Evolutionary conservation across 1,140 invertebrate species (phyloP).

Genomic region (Dendrolimus punctatus): DNA sequence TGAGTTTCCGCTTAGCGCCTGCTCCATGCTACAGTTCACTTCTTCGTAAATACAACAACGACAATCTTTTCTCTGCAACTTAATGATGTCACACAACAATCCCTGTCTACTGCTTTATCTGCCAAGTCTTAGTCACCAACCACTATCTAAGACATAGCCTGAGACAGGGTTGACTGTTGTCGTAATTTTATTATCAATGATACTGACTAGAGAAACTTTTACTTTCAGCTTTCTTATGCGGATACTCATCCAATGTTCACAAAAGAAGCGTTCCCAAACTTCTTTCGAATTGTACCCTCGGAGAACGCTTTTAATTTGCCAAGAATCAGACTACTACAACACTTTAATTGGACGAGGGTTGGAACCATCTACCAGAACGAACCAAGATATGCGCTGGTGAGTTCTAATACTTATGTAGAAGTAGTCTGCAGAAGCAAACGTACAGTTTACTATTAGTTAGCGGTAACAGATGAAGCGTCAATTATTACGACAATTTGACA

Average conservation of each 20-base stretch:
- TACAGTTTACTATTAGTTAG: no score
- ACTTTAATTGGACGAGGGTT: slow-evolving; percentile 98
- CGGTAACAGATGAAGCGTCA: no score
- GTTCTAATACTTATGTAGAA: slow-evolving; percentile 22
- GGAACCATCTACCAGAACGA: slow-evolving; percentile 98
- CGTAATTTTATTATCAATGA: not conserved
- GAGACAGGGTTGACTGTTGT: no score
- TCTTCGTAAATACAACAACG: no score
- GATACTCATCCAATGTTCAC: slow-evolving; percentile 99
- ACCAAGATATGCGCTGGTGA: slow-evolving; percentile 91
- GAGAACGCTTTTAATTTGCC: slow-evolving; percentile 97
- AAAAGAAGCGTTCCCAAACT: slow-evolving; percentile 94
- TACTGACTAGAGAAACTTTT: not conserved
- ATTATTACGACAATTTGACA: not conserved
- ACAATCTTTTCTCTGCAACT: no score
- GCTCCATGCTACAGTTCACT: no score
- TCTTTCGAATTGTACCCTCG: slow-evolving; percentile 95
- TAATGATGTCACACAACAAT: no score
- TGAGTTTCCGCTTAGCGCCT: no score
- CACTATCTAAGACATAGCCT: no score
- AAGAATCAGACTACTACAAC: slow-evolving; percentile 86
- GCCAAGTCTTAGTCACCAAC: no score
- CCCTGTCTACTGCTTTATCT: no score
- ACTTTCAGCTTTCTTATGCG: slow-evolving; percentile 93
- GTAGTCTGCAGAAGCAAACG: no score